Evolutionary conservation across 2,797 vertebrate genomes (phyloP).

Genomic region (Ceryle rudis): DNA sequence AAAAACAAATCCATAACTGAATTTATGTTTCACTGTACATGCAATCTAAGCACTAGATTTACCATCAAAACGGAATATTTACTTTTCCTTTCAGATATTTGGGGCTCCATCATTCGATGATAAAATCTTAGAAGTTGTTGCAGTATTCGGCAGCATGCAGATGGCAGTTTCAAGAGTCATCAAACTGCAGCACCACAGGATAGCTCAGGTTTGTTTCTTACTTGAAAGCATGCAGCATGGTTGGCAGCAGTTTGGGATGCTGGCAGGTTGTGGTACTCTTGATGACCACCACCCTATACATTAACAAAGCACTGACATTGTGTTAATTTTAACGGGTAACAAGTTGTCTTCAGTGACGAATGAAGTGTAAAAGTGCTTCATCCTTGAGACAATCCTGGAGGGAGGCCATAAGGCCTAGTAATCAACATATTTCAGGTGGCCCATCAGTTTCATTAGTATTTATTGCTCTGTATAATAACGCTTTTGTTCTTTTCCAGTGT

Average conservation of each 20-base stretch:
- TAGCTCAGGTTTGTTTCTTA: slow-evolving; percentile 87
- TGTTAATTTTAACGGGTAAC: not conserved
- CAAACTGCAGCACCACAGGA: slow-evolving; percentile 96
- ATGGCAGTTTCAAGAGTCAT: slow-evolving; percentile 99
- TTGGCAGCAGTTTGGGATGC: not conserved
- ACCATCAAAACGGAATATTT: not conserved
- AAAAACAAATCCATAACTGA: not conserved
- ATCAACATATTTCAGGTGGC: not conserved
- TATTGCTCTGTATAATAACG: not conserved
- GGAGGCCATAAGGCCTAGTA: not conserved
- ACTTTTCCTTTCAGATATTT: slow-evolving; percentile 88
- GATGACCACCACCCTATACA: not conserved
- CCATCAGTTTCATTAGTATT: not conserved
- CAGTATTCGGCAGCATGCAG: slow-evolving; percentile 97
- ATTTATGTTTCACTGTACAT: not conserved
- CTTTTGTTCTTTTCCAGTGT: slow-evolving; percentile 83
- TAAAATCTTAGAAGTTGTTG: slow-evolving; percentile 97
- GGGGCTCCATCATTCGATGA: slow-evolving; percentile 97
- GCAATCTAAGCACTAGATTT: not conserved
- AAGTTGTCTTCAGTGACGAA: not conserved
- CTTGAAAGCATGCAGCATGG: not conserved
- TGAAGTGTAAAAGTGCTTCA: not conserved
- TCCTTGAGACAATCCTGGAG: slow-evolving; percentile 1
- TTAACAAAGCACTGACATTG: not conserved
- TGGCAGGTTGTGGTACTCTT: not conserved